Evolutionary conservation across 2,797 vertebrate species (phyloP).

Genomic region (Acipenser oxyrinchus): DNA sequence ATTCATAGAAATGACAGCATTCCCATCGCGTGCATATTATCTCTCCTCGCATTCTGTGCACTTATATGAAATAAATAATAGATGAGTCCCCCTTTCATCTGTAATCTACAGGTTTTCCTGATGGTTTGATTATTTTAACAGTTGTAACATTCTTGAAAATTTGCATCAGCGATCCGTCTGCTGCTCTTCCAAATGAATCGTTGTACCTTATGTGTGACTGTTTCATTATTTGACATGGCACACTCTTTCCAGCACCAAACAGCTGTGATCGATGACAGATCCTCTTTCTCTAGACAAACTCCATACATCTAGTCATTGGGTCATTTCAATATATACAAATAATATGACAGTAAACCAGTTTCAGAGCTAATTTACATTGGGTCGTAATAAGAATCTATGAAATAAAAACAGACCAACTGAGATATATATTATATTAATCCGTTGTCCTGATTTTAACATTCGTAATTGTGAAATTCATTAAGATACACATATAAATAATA

Average conservation of each 20-base stretch:
- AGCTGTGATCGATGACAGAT: constrained; percentile 50
- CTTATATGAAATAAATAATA: constrained; percentile 55
- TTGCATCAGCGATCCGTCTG: constrained; percentile 33
- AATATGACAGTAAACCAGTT: constrained; percentile 25
- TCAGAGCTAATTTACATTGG: too few species aligned
- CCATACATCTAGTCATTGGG: constrained; percentile 36
- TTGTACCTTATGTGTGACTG: constrained; percentile 34
- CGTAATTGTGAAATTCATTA: too few species aligned
- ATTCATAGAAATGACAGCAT: too few species aligned
- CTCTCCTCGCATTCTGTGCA: too few species aligned
- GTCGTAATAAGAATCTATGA: too few species aligned
- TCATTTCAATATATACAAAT: constrained; percentile 30
- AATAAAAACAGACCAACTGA: too few species aligned
- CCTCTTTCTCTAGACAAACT: constrained; percentile 34
- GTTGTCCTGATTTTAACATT: too few species aligned
- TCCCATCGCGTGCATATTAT: too few species aligned
- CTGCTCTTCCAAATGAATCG: constrained; percentile 38
- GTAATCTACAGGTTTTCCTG: constrained; percentile 29
- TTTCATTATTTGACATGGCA: constrained; percentile 50
- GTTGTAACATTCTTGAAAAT: constrained; percentile 45
- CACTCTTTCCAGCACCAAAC: constrained; percentile 35
- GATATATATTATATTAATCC: too few species aligned
- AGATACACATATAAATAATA: too few species aligned
- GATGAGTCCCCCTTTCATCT: constrained; percentile 36
- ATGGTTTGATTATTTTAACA: constrained; percentile 38